Evolutionary conservation across 1,140 invertebrate genomes (phyloP).

Genomic region (Lepidotrigona ventralis): DNA sequence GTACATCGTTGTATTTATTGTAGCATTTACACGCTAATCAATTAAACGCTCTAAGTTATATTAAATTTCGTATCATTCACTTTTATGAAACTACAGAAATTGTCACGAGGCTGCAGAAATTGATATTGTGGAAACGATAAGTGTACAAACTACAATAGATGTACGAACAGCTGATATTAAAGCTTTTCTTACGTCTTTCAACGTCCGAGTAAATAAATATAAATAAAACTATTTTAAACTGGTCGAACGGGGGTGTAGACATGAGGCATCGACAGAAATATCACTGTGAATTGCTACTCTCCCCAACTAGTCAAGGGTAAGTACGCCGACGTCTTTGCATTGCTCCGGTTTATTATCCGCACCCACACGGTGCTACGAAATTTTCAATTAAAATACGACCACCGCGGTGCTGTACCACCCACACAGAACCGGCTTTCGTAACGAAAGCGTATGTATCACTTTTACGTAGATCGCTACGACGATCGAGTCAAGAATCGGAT

Average conservation of each 20-base stretch:
- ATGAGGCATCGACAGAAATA: slow-evolving; percentile 32
- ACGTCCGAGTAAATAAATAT: not conserved
- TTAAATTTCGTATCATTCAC: not conserved
- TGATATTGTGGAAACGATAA: rapidly evolving
- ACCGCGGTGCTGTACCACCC: not conserved
- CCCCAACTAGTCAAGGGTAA: not conserved
- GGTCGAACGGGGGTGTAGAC: no score
- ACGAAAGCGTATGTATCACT: not conserved
- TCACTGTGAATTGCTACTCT: not conserved
- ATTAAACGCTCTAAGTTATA: no score
- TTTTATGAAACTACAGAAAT: no score
- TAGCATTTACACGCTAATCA: no score
- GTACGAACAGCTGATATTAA: no score
- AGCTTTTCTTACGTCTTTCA: not conserved
- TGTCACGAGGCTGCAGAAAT: not conserved
- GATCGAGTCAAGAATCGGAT: slow-evolving; percentile 6
- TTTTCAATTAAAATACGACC: slow-evolving; percentile 44
- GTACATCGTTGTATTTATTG: no score
- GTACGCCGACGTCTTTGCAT: not conserved
- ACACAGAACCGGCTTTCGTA: slow-evolving; percentile 17
- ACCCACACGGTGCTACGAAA: slow-evolving; percentile 3
- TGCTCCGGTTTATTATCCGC: not conserved
- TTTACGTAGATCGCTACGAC: not conserved
- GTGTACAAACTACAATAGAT: not conserved
- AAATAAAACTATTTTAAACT: no score